Conservation (phyloP, 2,888 invertebrate species). For the Drosophila parthenogenetica region DNA sequence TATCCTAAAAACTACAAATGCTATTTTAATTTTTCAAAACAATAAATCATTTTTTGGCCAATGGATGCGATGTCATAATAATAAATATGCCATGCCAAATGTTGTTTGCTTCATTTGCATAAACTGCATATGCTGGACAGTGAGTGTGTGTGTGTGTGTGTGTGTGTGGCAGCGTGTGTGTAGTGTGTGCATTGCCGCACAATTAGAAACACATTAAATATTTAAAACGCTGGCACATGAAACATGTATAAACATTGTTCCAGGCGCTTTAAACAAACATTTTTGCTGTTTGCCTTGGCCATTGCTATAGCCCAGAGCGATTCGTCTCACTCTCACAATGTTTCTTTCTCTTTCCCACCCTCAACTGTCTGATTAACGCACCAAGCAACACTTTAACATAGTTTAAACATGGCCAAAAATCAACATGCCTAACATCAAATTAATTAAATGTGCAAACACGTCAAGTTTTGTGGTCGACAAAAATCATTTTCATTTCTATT, state of each 20-base stretch:
- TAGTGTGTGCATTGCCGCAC: slow-evolving; percentile 55
- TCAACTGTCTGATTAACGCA: slow-evolving; percentile 47
- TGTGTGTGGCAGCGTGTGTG: slow-evolving; percentile 21
- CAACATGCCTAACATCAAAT: slow-evolving; percentile 48
- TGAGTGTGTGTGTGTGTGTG: not conserved
- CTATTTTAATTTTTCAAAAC: slow-evolving; percentile 64
- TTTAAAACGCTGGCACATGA: slow-evolving; percentile 56
- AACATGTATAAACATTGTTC: slow-evolving; percentile 50
- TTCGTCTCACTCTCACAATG: not conserved
- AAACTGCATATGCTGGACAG: not conserved
- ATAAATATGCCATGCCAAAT: slow-evolving; percentile 49
- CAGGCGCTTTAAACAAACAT: slow-evolving; percentile 45
- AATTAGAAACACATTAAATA: slow-evolving; percentile 77
- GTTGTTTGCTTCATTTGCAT: slow-evolving; percentile 50
- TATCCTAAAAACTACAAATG: slow-evolving; percentile 32
- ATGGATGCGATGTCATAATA: slow-evolving; percentile 22
- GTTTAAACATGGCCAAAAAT: slow-evolving; percentile 42
- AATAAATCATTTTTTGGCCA: slow-evolving; percentile 62
- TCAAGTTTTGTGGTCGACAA: slow-evolving; percentile 1
- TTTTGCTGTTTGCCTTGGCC: slow-evolving; percentile 34
- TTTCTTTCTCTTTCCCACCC: not conserved
- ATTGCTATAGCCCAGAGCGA: slow-evolving; percentile 6
- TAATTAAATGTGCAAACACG: slow-evolving; percentile 57
- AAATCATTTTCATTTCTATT: slow-evolving; percentile 2
- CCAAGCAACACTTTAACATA: slow-evolving; percentile 35